These are phyloP conservation scores for Eurytoma adleriae DNA, from an alignment of 2,888 invertebrate species.

Conservation along the genomic window DNA sequence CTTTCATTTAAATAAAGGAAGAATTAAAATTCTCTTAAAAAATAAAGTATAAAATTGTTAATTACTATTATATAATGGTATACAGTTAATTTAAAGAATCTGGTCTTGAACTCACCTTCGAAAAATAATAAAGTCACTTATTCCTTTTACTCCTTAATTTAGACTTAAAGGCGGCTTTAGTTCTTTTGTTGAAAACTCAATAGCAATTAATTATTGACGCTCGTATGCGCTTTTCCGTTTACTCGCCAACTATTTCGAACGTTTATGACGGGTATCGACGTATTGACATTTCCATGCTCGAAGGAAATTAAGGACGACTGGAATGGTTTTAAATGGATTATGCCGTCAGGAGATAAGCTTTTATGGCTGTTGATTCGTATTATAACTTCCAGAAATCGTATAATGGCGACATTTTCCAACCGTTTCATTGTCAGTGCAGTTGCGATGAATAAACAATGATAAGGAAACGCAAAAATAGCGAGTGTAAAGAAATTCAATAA, in stretches of 20 bases:
- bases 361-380: neutral
- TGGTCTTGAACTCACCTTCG: neutral
- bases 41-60: too few relatives aligned
- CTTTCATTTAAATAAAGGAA: too few relatives aligned
- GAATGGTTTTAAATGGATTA: conserved; percentile 6
- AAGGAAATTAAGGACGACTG: neutral
- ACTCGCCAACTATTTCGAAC: conserved; percentile 19
- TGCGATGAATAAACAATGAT: neutral
- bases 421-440: too few relatives aligned
- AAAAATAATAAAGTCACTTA: neutral
- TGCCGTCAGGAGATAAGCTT: conserved; percentile 3
- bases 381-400: neutral
- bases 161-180: conserved; percentile 22
- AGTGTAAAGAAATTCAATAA: neutral
- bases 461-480: neutral
- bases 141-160: conserved; percentile 5
- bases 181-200: conserved; percentile 40
- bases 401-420: neutral
- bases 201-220: conserved; percentile 46
- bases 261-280: neutral
- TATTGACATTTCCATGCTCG: conserved; percentile 12
- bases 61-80: neutral
- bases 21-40: too few relatives aligned
- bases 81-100: neutral
- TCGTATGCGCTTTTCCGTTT: conserved; percentile 34